Evolutionary conservation across 1,140 invertebrate genomes (phyloP).

Genomic region (Epicauta chinensis): DNA sequence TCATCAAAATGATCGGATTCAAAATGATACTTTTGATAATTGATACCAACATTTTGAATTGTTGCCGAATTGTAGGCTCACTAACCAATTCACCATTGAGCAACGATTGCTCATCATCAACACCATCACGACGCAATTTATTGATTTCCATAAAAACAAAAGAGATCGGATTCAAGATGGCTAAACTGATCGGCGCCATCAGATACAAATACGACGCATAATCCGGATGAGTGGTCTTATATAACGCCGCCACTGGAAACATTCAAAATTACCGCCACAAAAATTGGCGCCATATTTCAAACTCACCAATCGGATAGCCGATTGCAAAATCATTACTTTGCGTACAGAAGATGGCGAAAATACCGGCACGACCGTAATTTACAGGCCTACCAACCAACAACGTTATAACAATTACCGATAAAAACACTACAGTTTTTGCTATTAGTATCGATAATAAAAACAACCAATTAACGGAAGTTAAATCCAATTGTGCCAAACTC

Average conservation of each 20-base stretch:
- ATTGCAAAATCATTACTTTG: slow-evolving; percentile 98
- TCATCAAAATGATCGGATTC: slow-evolving; percentile 93
- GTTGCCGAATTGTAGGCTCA: neutral
- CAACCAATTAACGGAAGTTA: slow-evolving; percentile 80
- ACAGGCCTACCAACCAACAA: slow-evolving; percentile 70
- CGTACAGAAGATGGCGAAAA: slow-evolving; percentile 93
- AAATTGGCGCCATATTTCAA: slow-evolving; percentile 11
- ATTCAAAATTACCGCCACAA: neutral
- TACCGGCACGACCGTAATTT: slow-evolving; percentile 76
- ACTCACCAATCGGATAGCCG: slow-evolving; percentile 90
- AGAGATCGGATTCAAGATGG: slow-evolving; percentile 88
- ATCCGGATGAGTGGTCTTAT: slow-evolving; percentile 75
- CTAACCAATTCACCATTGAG: slow-evolving; percentile 27
- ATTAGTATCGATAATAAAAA: slow-evolving; percentile 82
- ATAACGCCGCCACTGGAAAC: slow-evolving; percentile 66
- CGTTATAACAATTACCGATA: slow-evolving; percentile 72
- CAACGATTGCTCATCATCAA: slow-evolving; percentile 36
- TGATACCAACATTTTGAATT: slow-evolving; percentile 40
- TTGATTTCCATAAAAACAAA: slow-evolving; percentile 87
- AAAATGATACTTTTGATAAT: slow-evolving; percentile 64
- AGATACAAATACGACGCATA: slow-evolving; percentile 89
- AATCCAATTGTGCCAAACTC: slow-evolving; percentile 79
- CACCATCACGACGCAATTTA: slow-evolving; percentile 24
- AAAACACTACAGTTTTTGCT: slow-evolving; percentile 81
- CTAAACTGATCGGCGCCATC: slow-evolving; percentile 88